phyloP scores from a whole-genome alignment of 2,888 invertebrate species.

The Lithophane ornitopus region DNA sequence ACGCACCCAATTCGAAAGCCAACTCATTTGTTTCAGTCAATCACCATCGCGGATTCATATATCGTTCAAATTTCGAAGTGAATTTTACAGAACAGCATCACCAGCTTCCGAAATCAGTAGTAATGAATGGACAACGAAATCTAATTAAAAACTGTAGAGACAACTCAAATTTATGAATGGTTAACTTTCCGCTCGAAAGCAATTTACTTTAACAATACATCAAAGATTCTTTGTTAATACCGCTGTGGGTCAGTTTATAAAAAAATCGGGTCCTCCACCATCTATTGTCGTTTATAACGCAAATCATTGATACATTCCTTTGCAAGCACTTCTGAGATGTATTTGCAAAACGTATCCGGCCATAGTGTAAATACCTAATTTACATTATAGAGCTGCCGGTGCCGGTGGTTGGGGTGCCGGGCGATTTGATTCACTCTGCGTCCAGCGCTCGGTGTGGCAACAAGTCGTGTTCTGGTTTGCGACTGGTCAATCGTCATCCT shows the following conservation, averaged over 20 bases:
- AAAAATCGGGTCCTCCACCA: not conserved
- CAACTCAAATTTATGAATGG: constrained; percentile 14
- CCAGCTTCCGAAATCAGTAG: not conserved
- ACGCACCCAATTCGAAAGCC: not conserved
- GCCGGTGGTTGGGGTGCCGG: no score
- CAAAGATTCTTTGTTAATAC: constrained; percentile 9
- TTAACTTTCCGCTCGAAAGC: constrained; percentile 6
- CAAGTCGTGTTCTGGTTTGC: no score
- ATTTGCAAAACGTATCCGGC: no score
- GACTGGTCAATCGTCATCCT: no score
- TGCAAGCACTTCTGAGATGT: not conserved
- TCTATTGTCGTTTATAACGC: not conserved
- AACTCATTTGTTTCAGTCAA: constrained; percentile 1
- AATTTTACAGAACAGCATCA: not conserved
- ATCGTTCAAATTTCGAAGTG: not conserved
- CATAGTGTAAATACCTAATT: no score
- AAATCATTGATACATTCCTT: not conserved
- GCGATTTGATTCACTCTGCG: no score
- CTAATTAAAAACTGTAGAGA: constrained; percentile 3
- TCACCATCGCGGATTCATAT: not conserved
- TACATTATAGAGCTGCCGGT: no score
- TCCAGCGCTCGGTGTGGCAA: no score
- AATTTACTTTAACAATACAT: constrained; percentile 39
- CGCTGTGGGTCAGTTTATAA: constrained; percentile 3
- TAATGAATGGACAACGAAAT: not conserved